A percentile compares a stretch with the other conserved stretches of the same genome.
Evolutionary conservation across 2,113 vertebrate species (phyloP).

Genomic region (Oryzias javanicus): DNA sequence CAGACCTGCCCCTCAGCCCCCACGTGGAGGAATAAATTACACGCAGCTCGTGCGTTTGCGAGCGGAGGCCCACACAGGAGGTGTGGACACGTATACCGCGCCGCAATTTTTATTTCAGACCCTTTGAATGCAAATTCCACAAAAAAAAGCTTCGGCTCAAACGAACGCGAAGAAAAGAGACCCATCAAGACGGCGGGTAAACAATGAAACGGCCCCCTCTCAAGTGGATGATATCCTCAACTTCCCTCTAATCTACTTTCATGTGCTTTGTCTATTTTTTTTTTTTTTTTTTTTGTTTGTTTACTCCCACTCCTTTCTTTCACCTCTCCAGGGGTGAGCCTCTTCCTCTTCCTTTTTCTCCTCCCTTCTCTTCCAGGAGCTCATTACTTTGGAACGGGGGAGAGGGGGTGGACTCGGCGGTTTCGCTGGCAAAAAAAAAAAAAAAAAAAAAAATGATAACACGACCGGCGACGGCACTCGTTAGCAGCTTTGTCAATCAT

Average conservation of each 20-base stretch:
- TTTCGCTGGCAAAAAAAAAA: constrained; percentile 73
- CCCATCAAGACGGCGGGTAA: constrained; percentile 63
- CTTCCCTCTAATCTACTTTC: constrained; percentile 69
- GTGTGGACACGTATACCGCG: constrained; percentile 18
- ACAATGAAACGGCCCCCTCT: constrained; percentile 59
- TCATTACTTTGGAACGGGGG: constrained; percentile 67
- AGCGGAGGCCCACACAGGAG: too few species aligned
- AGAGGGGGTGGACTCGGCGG: constrained; percentile 24
- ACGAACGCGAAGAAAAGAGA: constrained; percentile 53
- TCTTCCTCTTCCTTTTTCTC: constrained; percentile 20
- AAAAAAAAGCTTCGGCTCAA: constrained; percentile 42
- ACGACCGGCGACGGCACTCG: constrained; percentile 73
- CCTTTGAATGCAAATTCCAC: constrained; percentile 56
- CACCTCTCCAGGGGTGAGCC: constrained; percentile 45
- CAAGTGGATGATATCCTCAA: constrained; percentile 60
- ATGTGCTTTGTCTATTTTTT: constrained; percentile 60
- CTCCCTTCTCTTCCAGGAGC: constrained; percentile 44
- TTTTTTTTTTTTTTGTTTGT: constrained; percentile 38
- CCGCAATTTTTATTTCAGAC: constrained; percentile 59
- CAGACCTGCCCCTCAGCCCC: constrained; percentile 51
- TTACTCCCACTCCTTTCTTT: constrained; percentile 62
- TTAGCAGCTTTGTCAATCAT: constrained; percentile 80
- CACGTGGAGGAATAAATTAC: constrained; percentile 58
- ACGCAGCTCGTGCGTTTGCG: background rate
- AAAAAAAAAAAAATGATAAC: constrained; percentile 80